Evolutionary conservation across 92 coral and sea anemone genomes (phyloP).

Genomic region (Actinostola sp.): DNA sequence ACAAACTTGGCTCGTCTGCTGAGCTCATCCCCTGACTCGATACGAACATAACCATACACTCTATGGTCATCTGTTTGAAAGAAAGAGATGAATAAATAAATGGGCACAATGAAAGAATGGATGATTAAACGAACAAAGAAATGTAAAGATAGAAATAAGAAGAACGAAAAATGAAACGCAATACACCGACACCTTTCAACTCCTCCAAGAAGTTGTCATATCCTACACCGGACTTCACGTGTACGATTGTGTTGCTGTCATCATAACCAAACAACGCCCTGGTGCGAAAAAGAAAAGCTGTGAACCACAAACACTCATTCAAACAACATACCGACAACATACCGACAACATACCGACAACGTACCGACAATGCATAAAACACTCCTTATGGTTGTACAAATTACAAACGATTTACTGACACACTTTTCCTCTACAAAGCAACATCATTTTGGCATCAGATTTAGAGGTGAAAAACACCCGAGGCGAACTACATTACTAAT

Average conservation of each 20-base stretch:
- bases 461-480: too few relatives aligned
- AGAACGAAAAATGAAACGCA: neutral
- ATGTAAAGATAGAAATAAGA: neutral
- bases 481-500: too few relatives aligned
- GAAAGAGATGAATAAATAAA: too few relatives aligned
- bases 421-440: too few relatives aligned
- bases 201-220: constrained; percentile 67
- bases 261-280: constrained; percentile 92
- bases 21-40: constrained; percentile 96
- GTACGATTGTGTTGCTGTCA: constrained; percentile 67
- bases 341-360: too few relatives aligned
- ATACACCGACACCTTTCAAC: constrained; percentile 48
- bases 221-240: constrained; percentile 69
- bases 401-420: too few relatives aligned
- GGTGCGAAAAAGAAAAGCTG: neutral
- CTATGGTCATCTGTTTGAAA: constrained; percentile 67
- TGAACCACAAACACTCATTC: neutral
- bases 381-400: too few relatives aligned
- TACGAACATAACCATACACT: constrained; percentile 73
- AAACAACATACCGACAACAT: neutral
- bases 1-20: constrained; percentile 95
- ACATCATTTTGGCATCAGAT: too few relatives aligned
- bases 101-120: neutral
- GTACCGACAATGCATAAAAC: too few relatives aligned
- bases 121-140: neutral